phyloP scores from a whole-genome alignment of 2,888 invertebrate species.

The Tenthredo livida region DNA sequence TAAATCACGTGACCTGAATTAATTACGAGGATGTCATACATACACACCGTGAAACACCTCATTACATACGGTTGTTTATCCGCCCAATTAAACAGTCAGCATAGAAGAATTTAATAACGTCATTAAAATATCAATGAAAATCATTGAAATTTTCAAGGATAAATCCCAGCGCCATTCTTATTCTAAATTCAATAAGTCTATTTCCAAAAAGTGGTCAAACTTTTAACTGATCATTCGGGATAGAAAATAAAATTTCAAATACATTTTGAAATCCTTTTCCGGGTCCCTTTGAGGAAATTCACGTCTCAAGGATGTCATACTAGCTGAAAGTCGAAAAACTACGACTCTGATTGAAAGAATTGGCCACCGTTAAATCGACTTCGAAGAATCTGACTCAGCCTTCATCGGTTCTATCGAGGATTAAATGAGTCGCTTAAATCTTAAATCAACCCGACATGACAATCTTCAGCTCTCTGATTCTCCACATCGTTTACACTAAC shows the following conservation, averaged over 20 bases:
- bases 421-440: no score
- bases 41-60: constrained; percentile 8
- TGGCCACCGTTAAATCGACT: not conserved
- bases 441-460: not conserved
- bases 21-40: not conserved
- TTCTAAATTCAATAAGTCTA: not conserved
- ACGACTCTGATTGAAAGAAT: no score
- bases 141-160: not conserved
- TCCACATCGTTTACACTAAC: not conserved
- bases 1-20: constrained; percentile 32
- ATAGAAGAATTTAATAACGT: constrained; percentile 17
- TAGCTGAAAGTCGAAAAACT: not conserved
- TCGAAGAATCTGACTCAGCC: constrained; percentile 1
- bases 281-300: not conserved
- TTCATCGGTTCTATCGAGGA: not conserved
- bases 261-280: not conserved
- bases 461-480: not conserved
- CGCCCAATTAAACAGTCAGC: not conserved
- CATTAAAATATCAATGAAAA: not conserved
- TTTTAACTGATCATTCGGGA: not conserved
- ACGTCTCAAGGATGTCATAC: no score
- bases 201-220: not conserved
- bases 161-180: not conserved
- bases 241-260: not conserved
- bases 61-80: not conserved